Evolutionary conservation across 2,797 vertebrate species (phyloP).

Genomic region (Todus mexicanus): DNA sequence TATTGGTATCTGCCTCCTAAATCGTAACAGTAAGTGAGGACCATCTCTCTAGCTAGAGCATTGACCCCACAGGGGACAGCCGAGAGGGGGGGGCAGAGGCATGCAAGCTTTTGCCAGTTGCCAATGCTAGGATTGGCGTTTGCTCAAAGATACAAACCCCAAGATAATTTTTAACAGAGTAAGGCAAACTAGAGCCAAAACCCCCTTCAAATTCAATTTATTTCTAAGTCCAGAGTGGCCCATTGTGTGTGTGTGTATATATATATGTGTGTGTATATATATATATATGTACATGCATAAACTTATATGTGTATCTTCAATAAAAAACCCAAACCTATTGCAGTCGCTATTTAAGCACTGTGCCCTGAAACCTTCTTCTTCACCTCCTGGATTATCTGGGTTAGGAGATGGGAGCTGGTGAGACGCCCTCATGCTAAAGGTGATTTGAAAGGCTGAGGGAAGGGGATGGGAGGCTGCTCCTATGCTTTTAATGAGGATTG

Average conservation of each 20-base stretch:
- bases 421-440: neutral
- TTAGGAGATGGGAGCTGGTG: neutral
- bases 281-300: no score
- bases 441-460: neutral
- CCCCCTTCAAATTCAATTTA: neutral
- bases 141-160: neutral
- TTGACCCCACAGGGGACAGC: neutral
- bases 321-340: neutral
- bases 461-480: neutral
- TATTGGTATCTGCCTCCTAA: neutral
- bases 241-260: neutral
- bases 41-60: rapidly evolving
- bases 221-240: neutral
- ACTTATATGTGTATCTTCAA: neutral
- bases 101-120: neutral
- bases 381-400: neutral
- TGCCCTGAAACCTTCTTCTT: neutral
- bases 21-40: neutral
- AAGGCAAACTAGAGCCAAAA: neutral
- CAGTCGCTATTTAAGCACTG: neutral
- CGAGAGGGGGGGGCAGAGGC: neutral
- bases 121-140: neutral
- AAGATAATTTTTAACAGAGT: neutral
- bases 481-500: neutral
- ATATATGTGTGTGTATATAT: neutral